These are phyloP conservation scores for Coreius guichenoti DNA, from an alignment of 2,797 vertebrate genomes.

Conservation along the genomic window DNA sequence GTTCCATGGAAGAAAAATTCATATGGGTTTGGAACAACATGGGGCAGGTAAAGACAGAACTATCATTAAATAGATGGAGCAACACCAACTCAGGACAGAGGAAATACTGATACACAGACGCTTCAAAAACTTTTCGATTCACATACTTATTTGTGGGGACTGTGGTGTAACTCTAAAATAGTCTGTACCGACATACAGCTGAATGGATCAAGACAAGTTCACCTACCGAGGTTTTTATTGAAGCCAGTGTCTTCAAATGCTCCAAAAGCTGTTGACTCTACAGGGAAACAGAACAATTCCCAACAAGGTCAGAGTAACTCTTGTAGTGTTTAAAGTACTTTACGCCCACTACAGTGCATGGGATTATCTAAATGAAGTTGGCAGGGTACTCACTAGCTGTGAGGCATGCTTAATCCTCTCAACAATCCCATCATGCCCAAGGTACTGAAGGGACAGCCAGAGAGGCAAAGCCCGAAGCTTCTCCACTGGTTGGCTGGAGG, in stretches of 20 bases:
- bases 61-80: neutral
- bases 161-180: constrained; percentile 27
- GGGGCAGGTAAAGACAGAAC: neutral
- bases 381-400: constrained; percentile 80
- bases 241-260: constrained; percentile 85
- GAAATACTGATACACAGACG: neutral
- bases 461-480: constrained; percentile 93
- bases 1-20: neutral
- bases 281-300: constrained; percentile 53
- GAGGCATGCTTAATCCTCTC: constrained; percentile 88
- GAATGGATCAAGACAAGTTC: constrained; percentile 10
- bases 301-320: constrained; percentile 27
- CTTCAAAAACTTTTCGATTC: neutral
- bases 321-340: neutral
- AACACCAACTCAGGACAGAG: neutral
- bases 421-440: constrained; percentile 91
- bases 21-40: neutral
- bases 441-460: constrained; percentile 94
- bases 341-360: neutral
- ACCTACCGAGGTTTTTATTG: constrained; percentile 91
- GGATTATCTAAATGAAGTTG: constrained; percentile 26
- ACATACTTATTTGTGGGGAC: neutral
- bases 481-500: constrained; percentile 89
- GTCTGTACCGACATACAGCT: constrained; percentile 8
- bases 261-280: constrained; percentile 92